phyloP scores from a whole-genome alignment of 2,888 invertebrate genomes.

The Orthosia cruda region DNA sequence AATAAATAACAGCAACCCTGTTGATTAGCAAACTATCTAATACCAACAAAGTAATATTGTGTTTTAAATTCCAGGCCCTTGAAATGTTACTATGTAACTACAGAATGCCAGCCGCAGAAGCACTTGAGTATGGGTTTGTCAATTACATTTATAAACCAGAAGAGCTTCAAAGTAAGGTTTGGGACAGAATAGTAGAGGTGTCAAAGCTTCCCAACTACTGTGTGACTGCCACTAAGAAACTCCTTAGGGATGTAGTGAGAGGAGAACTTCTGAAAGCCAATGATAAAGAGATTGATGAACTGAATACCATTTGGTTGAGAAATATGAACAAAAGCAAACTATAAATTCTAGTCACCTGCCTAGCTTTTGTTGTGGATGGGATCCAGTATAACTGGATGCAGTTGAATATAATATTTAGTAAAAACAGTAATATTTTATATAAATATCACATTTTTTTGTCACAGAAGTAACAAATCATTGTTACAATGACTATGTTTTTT shows the following conservation, averaged over 20 bases:
- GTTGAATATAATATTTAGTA: background rate
- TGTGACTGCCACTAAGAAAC: constrained; percentile 93
- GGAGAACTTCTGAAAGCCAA: constrained; percentile 93
- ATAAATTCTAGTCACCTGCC: constrained; percentile 45
- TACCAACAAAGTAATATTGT: background rate
- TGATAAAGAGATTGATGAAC: constrained; percentile 93
- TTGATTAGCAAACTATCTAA: background rate
- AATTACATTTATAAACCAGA: constrained; percentile 94
- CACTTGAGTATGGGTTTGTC: constrained; percentile 95
- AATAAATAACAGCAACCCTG: too few relatives aligned
- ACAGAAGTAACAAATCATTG: background rate
- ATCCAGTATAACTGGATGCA: background rate
- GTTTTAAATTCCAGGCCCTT: constrained; percentile 85
- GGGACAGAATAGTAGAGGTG: constrained; percentile 91
- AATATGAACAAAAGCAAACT: constrained; percentile 81
- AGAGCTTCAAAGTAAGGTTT: constrained; percentile 92
- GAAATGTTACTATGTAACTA: constrained; percentile 94
- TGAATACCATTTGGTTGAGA: constrained; percentile 93
- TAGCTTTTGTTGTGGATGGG: background rate
- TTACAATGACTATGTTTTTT: background rate
- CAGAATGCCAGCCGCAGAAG: constrained; percentile 96
- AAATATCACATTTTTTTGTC: background rate
- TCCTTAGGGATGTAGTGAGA: constrained; percentile 92
- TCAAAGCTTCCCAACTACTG: constrained; percentile 91
- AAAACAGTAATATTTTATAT: background rate